Percentiles rank a stretch among this genome's conserved stretches.
These are phyloP conservation scores for Brachylomia viminalis DNA, from an alignment of 2,888 invertebrate genomes.

Conservation along the genomic window DNA sequence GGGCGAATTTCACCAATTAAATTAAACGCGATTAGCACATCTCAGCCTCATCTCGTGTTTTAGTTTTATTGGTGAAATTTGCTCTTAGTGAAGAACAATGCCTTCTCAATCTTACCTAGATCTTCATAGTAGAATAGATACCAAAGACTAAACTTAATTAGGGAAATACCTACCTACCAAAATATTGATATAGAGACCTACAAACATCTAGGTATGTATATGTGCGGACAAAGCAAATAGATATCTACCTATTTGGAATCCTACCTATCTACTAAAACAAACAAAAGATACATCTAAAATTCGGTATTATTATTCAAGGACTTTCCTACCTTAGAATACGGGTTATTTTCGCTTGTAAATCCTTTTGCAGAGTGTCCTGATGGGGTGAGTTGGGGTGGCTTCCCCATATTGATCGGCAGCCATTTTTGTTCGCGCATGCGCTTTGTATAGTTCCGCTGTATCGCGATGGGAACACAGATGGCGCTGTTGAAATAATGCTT, in stretches of 20 bases:
- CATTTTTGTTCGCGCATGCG: slow-evolving; percentile 87
- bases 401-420: slow-evolving; percentile 86
- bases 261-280: slow-evolving; percentile 72
- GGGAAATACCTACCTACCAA: neutral
- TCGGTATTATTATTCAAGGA: slow-evolving; percentile 69
- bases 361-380: slow-evolving; percentile 64
- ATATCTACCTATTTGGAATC: slow-evolving; percentile 58
- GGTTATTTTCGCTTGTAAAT: slow-evolving; percentile 68
- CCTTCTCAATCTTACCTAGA: neutral
- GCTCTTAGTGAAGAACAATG: neutral
- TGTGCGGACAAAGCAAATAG: slow-evolving; percentile 43
- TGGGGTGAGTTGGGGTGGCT: slow-evolving; percentile 84
- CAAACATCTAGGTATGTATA: slow-evolving; percentile 20
- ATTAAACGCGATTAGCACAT: neutral
- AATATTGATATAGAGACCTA: neutral
- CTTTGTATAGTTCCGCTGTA: slow-evolving; percentile 62
- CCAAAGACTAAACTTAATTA: neutral
- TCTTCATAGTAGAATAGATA: neutral
- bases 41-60: too few species aligned
- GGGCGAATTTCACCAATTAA: neutral
- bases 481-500: slow-evolving; percentile 74
- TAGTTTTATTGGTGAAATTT: neutral
- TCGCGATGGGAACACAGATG: slow-evolving; percentile 79
- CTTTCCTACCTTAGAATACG: slow-evolving; percentile 67
- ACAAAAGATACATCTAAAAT: slow-evolving; percentile 82